These are phyloP conservation scores for Deilephila elpenor DNA, from an alignment of 2,888 invertebrate species.

Conservation along the genomic window DNA sequence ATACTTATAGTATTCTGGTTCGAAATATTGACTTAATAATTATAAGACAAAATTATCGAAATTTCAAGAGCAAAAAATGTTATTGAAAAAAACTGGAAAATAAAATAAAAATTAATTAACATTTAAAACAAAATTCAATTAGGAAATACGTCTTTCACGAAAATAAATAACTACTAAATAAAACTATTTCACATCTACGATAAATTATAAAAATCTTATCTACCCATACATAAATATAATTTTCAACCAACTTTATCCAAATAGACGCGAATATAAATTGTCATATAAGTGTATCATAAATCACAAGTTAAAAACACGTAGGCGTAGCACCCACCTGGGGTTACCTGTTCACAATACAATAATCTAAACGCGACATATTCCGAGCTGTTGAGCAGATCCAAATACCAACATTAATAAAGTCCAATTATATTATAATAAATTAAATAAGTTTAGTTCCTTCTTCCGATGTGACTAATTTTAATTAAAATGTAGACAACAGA, in stretches of 20 bases:
- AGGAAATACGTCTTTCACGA: neutral
- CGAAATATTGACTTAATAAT: neutral
- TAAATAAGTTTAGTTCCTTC: neutral
- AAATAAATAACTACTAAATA: neutral
- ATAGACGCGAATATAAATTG: neutral
- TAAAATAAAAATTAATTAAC: too few relatives aligned
- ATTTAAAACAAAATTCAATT: too few relatives aligned
- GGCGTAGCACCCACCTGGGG: slow-evolving; percentile 47
- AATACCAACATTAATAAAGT: slow-evolving; percentile 46
- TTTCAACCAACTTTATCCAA: neutral
- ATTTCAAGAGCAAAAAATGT: neutral
- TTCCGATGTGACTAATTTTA: too few relatives aligned
- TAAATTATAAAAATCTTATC: neutral
- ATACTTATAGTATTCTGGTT: neutral
- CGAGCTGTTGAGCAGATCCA: slow-evolving; percentile 49
- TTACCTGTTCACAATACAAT: slow-evolving; percentile 48
- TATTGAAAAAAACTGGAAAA: neutral
- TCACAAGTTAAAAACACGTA: slow-evolving; percentile 15
- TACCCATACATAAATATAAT: neutral
- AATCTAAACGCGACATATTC: slow-evolving; percentile 43
- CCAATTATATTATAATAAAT: neutral
- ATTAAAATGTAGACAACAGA: too few relatives aligned
- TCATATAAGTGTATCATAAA: slow-evolving; percentile 30
- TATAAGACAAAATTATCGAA: neutral
- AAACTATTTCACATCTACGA: neutral